These are phyloP conservation scores for Gadus macrocephalus DNA, from an alignment of 2,113 vertebrate genomes.

Conservation along the genomic window DNA sequence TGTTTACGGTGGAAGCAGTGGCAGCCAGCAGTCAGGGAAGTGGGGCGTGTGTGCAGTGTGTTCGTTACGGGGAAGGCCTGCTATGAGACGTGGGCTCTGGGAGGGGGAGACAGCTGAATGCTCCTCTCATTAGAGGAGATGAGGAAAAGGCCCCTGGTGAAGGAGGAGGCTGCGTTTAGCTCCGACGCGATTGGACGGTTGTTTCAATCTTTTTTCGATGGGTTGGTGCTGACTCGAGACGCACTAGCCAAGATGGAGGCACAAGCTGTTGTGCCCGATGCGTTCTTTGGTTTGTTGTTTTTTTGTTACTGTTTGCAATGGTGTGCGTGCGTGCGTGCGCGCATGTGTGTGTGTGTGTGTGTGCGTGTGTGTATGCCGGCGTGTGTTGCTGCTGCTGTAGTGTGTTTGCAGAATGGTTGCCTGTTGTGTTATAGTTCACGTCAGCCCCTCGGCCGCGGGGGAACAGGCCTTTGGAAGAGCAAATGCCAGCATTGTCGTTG, in stretches of 20 bases:
- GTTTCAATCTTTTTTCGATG: not conserved
- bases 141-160: slow-evolving; percentile 52
- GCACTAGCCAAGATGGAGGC: too few relatives aligned
- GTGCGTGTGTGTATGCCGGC: not conserved
- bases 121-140: slow-evolving; percentile 58
- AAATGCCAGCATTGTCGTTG: not conserved
- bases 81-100: slow-evolving; percentile 34
- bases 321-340: not conserved
- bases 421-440: not conserved
- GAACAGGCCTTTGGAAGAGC: not conserved
- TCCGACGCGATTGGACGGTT: slow-evolving; percentile 40
- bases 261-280: too few relatives aligned
- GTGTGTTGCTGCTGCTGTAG: too few relatives aligned
- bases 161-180: slow-evolving; percentile 47
- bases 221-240: not conserved
- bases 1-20: too few relatives aligned
- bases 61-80: slow-evolving; percentile 8
- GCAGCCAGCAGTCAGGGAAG: too few relatives aligned
- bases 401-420: not conserved
- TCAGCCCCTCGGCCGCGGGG: too few relatives aligned
- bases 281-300: not conserved
- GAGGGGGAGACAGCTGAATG: slow-evolving; percentile 62
- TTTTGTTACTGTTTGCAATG: not conserved
- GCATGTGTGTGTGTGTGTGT: not conserved
- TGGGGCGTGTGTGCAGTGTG: not conserved